Evolutionary conservation across 2,888 invertebrate species (phyloP), one percentile per base, ranked within the genome.

Genomic region (Leptothorax acervorum): DNA sequence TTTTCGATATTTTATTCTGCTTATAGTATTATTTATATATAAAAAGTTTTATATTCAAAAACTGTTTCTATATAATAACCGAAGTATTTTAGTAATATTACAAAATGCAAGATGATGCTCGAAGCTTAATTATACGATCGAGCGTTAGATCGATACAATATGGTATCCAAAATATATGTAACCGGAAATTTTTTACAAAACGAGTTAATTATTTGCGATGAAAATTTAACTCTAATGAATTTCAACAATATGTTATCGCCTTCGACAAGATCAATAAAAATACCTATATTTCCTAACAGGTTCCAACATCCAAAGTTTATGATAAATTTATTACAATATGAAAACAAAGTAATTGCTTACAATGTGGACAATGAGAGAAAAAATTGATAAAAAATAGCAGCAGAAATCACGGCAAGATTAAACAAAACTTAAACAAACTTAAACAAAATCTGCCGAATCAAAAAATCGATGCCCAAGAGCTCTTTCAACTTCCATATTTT

Each of bases 11-110:
- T 31, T 15, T 48, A 68, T 6, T 48, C 6, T 51, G n/a, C n/a
- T 68, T 51, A 68, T 31, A 68, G 9, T 68, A 51, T 68, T 0
- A 68, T 3, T 68, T 68, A 68, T n/a, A 39, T 35, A 3, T 48
- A 48, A n/a, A 48, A 68, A 31, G n/a, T 9, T 31, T 31, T 12
- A 51, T 70, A 68, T 51, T 51, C 2, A n/a, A 70, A 12, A 35
- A 62, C 4, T 9, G 11, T 60, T 60, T 31, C 31, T 35, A 9
- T 35, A 9, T n/a, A 53, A 53, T n/a, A 53, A 53, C 2, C 2
- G n/a, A 53, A 53, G 1, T 53, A 0, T 53, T 53, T 53, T 53
- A n/a, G 5, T n/a, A 53, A 53, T 18, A 51, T 51, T 18, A 51
- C 18, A 51, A 18, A 51, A 18, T 53, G 3, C 53, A 6, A 18